Percentiles rank a stretch among this genome's conserved stretches.
phyloP scores from a whole-genome alignment of 2,113 vertebrate genomes.

The Pao palembangensis region DNA sequence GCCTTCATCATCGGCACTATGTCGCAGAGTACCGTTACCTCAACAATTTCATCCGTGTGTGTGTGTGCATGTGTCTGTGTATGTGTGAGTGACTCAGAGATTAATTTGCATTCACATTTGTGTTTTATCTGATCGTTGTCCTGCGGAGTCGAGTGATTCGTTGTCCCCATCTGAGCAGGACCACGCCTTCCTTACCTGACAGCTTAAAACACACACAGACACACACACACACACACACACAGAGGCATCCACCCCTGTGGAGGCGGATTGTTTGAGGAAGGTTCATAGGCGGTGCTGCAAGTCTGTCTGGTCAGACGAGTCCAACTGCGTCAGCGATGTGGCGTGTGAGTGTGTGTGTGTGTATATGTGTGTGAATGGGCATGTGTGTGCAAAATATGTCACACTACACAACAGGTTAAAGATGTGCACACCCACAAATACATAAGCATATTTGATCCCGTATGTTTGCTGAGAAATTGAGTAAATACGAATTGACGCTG shows the following conservation, averaged over 20 bases:
- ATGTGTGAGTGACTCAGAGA: background rate
- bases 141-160: constrained; percentile 42
- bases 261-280: constrained; percentile 69
- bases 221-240: constrained; percentile 20
- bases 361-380: constrained; percentile 2
- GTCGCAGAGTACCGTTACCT: background rate
- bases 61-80: background rate
- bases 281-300: constrained; percentile 62
- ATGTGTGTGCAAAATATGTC: constrained; percentile 12
- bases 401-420: constrained; percentile 33
- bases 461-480: constrained; percentile 49
- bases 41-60: background rate
- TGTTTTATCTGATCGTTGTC: constrained; percentile 47
- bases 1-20: background rate
- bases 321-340: constrained; percentile 40
- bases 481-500: constrained; percentile 22
- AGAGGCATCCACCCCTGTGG: constrained; percentile 9
- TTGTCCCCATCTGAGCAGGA: constrained; percentile 26
- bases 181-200: constrained; percentile 21
- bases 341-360: constrained; percentile 9
- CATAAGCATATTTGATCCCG: constrained; percentile 9
- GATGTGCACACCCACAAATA: constrained; percentile 18
- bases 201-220: background rate
- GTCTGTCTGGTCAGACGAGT: constrained; percentile 74
- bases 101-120: constrained; percentile 65